These are phyloP conservation scores for Gymnothorax reevesii DNA, from an alignment of 2,797 vertebrate genomes.

Conservation along the genomic window DNA sequence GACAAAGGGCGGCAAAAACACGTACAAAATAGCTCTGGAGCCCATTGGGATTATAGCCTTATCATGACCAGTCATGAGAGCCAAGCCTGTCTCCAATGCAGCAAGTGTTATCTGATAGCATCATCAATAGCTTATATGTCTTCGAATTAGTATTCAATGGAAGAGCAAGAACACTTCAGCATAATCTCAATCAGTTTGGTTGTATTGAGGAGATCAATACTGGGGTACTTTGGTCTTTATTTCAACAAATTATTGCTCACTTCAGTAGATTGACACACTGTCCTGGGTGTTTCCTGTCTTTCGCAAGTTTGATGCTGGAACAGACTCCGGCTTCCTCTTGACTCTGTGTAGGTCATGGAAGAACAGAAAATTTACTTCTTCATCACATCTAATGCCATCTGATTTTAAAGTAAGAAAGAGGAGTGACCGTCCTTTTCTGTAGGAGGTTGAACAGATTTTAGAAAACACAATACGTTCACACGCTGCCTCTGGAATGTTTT, in stretches of 20 bases:
- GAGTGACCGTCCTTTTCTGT: background rate
- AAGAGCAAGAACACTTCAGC: background rate
- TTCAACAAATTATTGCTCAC: background rate
- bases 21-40: background rate
- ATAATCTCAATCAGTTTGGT: background rate
- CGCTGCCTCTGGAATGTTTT: too few relatives aligned
- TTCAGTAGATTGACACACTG: too few relatives aligned
- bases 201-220: slow-evolving; percentile 7
- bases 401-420: background rate
- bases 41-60: slow-evolving; percentile 10
- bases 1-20: background rate
- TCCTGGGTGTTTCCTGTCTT: too few relatives aligned
- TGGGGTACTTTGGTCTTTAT: background rate
- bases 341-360: too few relatives aligned
- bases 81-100: background rate
- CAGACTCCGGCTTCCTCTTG: too few relatives aligned
- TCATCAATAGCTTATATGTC: background rate
- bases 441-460: background rate
- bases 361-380: background rate
- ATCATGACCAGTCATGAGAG: slow-evolving; percentile 12
- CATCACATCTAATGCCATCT: background rate
- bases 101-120: slow-evolving; percentile 1
- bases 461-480: too few relatives aligned
- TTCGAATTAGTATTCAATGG: background rate
- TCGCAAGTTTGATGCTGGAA: too few relatives aligned